phyloP scores from a whole-genome alignment of 2,113 vertebrate genomes.

The Peromyscus polionotus region DNA sequence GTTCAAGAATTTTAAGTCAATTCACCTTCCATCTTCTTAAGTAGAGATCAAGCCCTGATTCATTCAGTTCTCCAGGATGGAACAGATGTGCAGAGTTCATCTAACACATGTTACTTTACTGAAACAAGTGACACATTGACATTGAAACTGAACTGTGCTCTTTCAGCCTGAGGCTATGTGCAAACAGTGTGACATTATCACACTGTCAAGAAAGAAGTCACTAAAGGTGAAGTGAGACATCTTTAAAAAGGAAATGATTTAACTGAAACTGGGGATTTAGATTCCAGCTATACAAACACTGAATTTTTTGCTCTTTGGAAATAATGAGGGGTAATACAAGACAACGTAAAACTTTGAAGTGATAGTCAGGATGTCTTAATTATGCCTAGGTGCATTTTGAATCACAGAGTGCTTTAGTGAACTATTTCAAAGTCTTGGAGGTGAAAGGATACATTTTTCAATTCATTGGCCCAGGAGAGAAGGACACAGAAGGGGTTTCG shows the following conservation, averaged over 20 bases:
- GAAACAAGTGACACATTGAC: not conserved
- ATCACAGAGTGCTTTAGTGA: not conserved
- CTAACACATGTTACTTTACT: not conserved
- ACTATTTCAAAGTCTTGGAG: not conserved
- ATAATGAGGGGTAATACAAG: not conserved
- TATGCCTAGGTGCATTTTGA: not conserved
- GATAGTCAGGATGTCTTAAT: not conserved
- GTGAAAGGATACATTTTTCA: not conserved
- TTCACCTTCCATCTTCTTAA: not conserved
- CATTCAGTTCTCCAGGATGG: not conserved
- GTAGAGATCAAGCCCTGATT: not conserved
- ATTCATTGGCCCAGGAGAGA: not conserved
- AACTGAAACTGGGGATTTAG: not conserved
- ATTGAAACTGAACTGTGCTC: not conserved
- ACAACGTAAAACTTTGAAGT: not conserved
- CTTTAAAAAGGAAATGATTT: not conserved
- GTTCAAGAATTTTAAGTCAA: not conserved
- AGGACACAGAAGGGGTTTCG: not conserved
- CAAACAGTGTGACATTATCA: not conserved
- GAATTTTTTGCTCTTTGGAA: not conserved
- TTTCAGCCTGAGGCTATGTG: not conserved
- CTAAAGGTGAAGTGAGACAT: constrained; percentile 23
- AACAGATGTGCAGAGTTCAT: not conserved
- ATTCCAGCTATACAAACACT: not conserved
- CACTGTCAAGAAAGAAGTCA: constrained; percentile 5